A percentile compares a stretch with the other conserved stretches of the same genome.
These are phyloP conservation scores for Cataglyphis rosenhaueri DNA, from an alignment of 2,888 invertebrate species.

Conservation along the genomic window DNA sequence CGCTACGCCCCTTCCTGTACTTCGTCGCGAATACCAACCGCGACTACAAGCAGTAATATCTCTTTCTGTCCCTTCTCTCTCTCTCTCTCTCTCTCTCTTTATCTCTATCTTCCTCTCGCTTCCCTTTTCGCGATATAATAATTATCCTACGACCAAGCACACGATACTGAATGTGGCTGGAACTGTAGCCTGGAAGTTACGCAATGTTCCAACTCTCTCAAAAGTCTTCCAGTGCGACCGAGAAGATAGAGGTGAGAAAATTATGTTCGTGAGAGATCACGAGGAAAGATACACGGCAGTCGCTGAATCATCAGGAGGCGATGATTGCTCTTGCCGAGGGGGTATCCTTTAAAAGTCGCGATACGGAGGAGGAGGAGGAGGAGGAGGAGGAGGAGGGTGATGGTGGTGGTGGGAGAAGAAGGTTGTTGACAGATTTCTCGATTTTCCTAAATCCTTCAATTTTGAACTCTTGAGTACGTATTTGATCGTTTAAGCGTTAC, in stretches of 20 bases:
- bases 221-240: slow-evolving; percentile 22
- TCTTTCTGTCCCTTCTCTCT: slow-evolving; percentile 42
- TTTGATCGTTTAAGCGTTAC: slow-evolving; percentile 36
- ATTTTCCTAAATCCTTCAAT: not conserved
- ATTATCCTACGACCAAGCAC: slow-evolving; percentile 66
- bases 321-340: not conserved
- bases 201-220: slow-evolving; percentile 28
- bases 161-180: slow-evolving; percentile 46
- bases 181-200: slow-evolving; percentile 40
- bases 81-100: not conserved
- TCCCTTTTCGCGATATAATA: slow-evolving; percentile 64
- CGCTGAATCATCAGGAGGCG: not conserved
- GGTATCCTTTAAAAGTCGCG: not conserved
- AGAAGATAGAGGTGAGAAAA: slow-evolving; percentile 33
- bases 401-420: no score
- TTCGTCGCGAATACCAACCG: slow-evolving; percentile 57
- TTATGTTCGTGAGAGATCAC: slow-evolving; percentile 54
- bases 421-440: no score
- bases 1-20: slow-evolving; percentile 64
- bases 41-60: slow-evolving; percentile 63
- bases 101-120: not conserved
- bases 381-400: no score
- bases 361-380: no score
- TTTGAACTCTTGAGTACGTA: slow-evolving; percentile 8
- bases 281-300: slow-evolving; percentile 26